Conservation (phyloP, 2,113 vertebrate species). For the Poeciliopsis occidentalis region DNA sequence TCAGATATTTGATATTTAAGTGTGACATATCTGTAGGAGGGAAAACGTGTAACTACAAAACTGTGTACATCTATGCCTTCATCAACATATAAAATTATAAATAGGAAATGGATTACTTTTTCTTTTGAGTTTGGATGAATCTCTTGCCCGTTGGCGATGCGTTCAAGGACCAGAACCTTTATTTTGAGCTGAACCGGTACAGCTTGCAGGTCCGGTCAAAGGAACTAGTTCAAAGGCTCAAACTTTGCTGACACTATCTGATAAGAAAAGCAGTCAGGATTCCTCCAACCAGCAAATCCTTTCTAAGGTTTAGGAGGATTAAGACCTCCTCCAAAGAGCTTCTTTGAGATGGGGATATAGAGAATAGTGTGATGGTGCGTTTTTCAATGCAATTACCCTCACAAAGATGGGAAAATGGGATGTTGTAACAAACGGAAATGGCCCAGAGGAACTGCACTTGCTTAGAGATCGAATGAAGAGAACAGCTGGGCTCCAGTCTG, state of each 20-base stretch:
- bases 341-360: slow-evolving; percentile 35
- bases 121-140: too few relatives aligned
- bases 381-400: slow-evolving; percentile 54
- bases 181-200: too few relatives aligned
- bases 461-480: slow-evolving; percentile 13
- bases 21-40: not conserved
- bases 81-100: not conserved
- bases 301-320: slow-evolving; percentile 47
- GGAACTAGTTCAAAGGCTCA: slow-evolving; percentile 45
- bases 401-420: slow-evolving; percentile 20
- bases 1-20: too few relatives aligned
- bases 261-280: slow-evolving; percentile 55
- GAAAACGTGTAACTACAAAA: not conserved
- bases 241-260: slow-evolving; percentile 44
- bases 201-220: not conserved
- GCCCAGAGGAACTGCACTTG: slow-evolving; percentile 29
- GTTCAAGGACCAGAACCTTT: not conserved
- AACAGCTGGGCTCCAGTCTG: not conserved
- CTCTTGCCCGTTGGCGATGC: not conserved
- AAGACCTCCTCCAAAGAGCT: slow-evolving; percentile 41
- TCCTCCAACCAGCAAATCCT: slow-evolving; percentile 56
- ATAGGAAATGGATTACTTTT: too few relatives aligned
- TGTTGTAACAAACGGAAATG: slow-evolving; percentile 31
- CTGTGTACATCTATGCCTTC: not conserved
- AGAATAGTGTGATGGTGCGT: slow-evolving; percentile 28